Evolutionary conservation across 2,113 vertebrate species (phyloP), one percentile per base, ranked within the genome.

Genomic region (Tenebrosternarchus preto): DNA sequence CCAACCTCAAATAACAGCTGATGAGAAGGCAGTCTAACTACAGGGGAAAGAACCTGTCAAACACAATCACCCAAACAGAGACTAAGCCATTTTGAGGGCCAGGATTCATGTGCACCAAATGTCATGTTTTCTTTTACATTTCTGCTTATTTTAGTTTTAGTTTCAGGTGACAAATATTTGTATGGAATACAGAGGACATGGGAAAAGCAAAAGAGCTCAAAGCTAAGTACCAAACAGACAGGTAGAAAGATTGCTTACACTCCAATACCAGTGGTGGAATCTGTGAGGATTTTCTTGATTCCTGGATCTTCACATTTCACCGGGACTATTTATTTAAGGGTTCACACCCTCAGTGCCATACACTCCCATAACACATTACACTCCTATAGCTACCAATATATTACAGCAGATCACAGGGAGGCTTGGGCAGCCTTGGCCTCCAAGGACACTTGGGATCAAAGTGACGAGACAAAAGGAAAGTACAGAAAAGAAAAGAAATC

Each of bases 61-160:
- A 86, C 76, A 81, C 73, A 80, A 86, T 89, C 88, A 89, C 82
- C 90, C 85, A 89, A 91, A 90, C 89, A 87, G 87, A 84, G 83
- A 71, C 87, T 86, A 88, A 89, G 85, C 86, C 78, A 80, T 70
- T 84, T 36, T 81, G 72, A 36, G 59, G 31, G 55, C 64, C 53
- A 31, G 16, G 22, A 60, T 22, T 36, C 4, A 55, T 73, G 19
- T 22, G 1, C n/a, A 39, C 46, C 43, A 31, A 64, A 36, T 33
- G 39, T 33, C 25, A 46, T 19, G 29, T 29, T 67, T 22, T n/a
- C 36, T 15, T 56, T 55, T 7, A 36, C n/a, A 61, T 7, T 80
- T 80, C 17, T 50, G 50, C 60, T 77, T 67, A 5, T 43, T 9
- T 12, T 50, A 12, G 12, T 50, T 50, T 12, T n/a, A n/a, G 11